Conservation (phyloP, 2,113 vertebrate species). For the Rhynchopsitta pachyrhyncha region DNA sequence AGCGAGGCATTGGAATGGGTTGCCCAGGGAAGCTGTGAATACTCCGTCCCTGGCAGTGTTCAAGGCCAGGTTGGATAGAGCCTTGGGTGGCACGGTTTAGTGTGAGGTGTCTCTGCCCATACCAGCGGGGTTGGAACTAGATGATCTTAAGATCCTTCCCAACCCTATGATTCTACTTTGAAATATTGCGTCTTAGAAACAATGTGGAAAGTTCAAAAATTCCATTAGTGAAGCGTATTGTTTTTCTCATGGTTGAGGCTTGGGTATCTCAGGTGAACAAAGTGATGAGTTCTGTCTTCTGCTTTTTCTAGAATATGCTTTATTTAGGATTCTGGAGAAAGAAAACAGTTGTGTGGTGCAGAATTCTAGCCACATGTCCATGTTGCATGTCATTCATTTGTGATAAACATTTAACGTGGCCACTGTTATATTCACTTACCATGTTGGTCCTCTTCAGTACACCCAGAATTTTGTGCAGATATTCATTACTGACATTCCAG, state of each 20-base stretch:
- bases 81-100: too few species aligned
- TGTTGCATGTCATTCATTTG: neutral
- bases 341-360: neutral
- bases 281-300: neutral
- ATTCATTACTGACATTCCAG: neutral
- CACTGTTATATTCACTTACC: rapidly evolving
- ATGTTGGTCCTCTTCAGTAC: neutral
- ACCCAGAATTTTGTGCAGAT: neutral
- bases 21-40: too few species aligned
- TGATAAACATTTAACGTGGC: neutral
- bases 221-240: neutral
- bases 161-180: neutral
- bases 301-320: neutral
- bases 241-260: neutral
- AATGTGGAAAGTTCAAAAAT: slow-evolving; percentile 1
- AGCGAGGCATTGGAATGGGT: too few species aligned
- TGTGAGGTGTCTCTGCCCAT: too few species aligned
- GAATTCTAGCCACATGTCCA: neutral
- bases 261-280: neutral
- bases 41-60: too few species aligned
- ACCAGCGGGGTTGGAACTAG: too few species aligned
- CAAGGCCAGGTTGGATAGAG: too few species aligned
- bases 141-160: too few species aligned
- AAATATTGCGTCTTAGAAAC: slow-evolving; percentile 33
- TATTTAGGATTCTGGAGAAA: neutral